phyloP scores from a whole-genome alignment of 2,113 vertebrate species.

The Trematomus loennbergii region DNA sequence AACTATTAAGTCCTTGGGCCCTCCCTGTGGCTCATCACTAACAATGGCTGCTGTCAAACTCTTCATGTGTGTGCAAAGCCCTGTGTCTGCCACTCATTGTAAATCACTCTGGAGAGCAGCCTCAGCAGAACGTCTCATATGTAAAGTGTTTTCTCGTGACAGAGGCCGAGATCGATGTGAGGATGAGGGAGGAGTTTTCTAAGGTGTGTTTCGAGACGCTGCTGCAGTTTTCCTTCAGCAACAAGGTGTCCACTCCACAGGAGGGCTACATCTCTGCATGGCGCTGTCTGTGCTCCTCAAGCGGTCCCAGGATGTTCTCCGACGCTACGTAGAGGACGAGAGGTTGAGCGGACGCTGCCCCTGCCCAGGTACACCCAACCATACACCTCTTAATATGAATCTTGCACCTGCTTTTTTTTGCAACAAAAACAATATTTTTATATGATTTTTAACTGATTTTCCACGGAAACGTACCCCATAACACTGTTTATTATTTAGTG shows the following conservation, averaged over 20 bases:
- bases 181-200: conserved; percentile 98
- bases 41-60: conserved; percentile 20
- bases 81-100: not conserved
- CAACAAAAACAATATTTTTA: not conserved
- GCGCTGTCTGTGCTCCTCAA: conserved; percentile 96
- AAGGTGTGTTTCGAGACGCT: conserved; percentile 99
- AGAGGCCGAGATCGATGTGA: conserved; percentile 98
- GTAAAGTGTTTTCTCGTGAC: conserved; percentile 47
- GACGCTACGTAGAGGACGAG: conserved; percentile 96
- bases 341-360: conserved; percentile 95
- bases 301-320: conserved; percentile 94
- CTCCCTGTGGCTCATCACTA: not conserved
- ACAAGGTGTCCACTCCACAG: conserved; percentile 96
- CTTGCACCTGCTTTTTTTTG: not conserved
- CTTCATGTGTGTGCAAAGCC: not conserved
- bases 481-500: not conserved
- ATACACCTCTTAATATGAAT: not conserved
- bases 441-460: not conserved
- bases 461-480: not conserved
- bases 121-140: not conserved
- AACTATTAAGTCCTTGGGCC: not conserved
- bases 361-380: conserved; percentile 89
- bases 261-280: conserved; percentile 99
- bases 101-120: not conserved
- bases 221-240: conserved; percentile 99